Evolutionary conservation across 2,797 vertebrate species (phyloP).

Genomic region (Smutsia temminckii): DNA sequence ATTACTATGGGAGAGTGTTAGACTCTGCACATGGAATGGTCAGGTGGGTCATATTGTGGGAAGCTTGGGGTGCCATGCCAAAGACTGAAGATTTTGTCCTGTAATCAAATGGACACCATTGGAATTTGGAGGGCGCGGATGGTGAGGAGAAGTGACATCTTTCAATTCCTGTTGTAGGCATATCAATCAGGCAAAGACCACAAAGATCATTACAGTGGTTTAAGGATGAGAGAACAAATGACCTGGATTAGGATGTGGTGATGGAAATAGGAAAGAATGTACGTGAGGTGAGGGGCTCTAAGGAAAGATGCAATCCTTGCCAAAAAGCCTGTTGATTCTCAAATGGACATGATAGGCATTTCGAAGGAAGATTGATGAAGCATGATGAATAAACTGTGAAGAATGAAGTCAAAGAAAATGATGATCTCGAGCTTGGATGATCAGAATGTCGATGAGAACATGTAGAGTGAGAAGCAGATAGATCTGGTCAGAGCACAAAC

Average conservation of each 20-base stretch:
- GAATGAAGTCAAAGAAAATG: neutral
- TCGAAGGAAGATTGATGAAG: slow-evolving; percentile 31
- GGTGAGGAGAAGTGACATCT: neutral
- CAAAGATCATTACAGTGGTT: neutral
- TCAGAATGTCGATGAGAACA: neutral
- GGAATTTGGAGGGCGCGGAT: neutral
- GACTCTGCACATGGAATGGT: neutral
- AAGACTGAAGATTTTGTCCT: neutral
- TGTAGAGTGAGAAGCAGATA: neutral
- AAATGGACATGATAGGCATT: neutral
- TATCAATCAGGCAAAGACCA: neutral
- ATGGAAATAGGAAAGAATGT: neutral
- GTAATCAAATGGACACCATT: neutral
- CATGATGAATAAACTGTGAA: neutral
- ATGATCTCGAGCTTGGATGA: neutral
- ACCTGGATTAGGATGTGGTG: neutral
- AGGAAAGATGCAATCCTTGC: neutral
- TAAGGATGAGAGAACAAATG: neutral
- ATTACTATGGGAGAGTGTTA: neutral
- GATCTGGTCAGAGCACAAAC: neutral
- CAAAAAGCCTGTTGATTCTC: neutral
- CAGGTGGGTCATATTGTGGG: neutral
- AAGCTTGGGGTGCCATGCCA: too few species aligned
- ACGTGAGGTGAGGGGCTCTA: neutral
- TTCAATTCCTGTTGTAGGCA: neutral